Conservation (phyloP, 2,113 vertebrate species). For the Caracal caracal region DNA sequence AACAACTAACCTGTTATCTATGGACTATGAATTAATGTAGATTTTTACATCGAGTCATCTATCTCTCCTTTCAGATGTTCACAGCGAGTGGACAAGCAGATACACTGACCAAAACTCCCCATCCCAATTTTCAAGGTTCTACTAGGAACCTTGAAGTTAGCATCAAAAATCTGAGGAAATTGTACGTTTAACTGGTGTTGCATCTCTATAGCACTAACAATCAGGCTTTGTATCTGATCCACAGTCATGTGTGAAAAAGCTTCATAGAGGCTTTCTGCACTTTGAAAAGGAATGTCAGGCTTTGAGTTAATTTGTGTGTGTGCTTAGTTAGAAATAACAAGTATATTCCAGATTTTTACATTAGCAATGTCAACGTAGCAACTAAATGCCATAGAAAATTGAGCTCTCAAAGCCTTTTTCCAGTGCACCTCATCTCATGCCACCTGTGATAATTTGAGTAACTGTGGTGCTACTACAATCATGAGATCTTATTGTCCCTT, state of each 20-base stretch:
- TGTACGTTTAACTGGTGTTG: background rate
- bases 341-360: background rate
- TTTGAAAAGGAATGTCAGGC: background rate
- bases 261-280: background rate
- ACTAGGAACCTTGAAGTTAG: background rate
- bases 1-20: background rate
- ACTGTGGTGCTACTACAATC: background rate
- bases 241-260: background rate
- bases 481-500: background rate
- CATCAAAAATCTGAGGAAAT: background rate
- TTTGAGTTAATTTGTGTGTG: background rate
- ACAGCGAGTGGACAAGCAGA: background rate
- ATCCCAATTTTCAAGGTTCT: background rate
- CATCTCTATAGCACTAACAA: background rate
- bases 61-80: background rate
- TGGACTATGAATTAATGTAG: background rate
- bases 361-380: background rate
- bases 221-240: background rate
- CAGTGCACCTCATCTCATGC: background rate
- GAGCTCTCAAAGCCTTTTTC: background rate
- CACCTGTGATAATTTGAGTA: background rate
- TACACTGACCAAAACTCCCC: background rate
- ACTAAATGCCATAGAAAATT: background rate
- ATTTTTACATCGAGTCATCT: background rate
- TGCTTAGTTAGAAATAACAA: background rate